Conservation (phyloP, 53 echinoderm and acorn worm genomes). For the Astropecten irregularis region DNA sequence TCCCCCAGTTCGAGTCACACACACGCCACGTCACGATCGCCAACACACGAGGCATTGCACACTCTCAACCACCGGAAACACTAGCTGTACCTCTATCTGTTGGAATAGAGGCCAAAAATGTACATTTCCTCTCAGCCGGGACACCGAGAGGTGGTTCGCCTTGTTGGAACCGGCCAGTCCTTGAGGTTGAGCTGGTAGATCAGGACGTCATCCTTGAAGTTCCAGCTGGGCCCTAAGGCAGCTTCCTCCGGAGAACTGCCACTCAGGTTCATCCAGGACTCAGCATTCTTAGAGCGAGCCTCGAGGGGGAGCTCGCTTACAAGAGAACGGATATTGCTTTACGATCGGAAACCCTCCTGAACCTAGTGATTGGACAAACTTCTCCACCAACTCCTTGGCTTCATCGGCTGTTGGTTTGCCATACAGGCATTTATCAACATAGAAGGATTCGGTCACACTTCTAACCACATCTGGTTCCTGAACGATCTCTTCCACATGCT, state of each 20-base stretch:
- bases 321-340: neutral
- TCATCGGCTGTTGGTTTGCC: neutral
- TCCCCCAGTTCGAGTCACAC: too few relatives aligned
- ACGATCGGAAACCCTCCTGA: neutral
- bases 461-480: slow-evolving; percentile 3
- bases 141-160: too few relatives aligned
- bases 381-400: neutral
- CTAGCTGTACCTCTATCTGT: too few relatives aligned
- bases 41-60: too few relatives aligned
- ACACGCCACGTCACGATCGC: too few relatives aligned
- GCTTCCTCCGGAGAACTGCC: slow-evolving; percentile 6
- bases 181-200: slow-evolving; percentile 1
- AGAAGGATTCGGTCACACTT: neutral
- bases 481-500: slow-evolving; percentile 22
- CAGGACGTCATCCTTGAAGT: neutral
- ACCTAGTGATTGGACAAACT: neutral
- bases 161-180: slow-evolving; percentile 16
- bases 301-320: neutral
- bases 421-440: slow-evolving; percentile 6
- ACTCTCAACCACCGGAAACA: too few relatives aligned
- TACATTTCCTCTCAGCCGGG: too few relatives aligned
- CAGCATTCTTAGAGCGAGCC: neutral
- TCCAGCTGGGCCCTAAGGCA: slow-evolving; percentile 33
- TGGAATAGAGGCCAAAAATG: too few relatives aligned
- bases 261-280: neutral